Evolutionary conservation across 2,797 vertebrate genomes (phyloP).

Genomic region (Adrianichthys oophorus): DNA sequence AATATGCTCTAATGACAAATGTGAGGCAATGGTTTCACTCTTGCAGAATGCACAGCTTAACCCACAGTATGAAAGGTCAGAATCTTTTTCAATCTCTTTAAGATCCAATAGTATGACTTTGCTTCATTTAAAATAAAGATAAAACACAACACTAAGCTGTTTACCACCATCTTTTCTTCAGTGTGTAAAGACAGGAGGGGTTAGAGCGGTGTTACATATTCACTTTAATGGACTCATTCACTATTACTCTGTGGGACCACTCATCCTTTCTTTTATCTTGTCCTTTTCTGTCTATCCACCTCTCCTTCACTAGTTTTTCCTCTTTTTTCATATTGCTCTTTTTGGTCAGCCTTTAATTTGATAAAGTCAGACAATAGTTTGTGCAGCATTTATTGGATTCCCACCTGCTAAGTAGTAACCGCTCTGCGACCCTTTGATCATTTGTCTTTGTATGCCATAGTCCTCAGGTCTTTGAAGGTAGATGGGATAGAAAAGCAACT

Average conservation of each 20-base stretch:
- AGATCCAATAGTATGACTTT: too few relatives aligned
- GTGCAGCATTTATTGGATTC: conserved; percentile 62
- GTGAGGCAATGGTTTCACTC: too few relatives aligned
- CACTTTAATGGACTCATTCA: conserved; percentile 42
- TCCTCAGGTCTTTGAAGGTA: conserved; percentile 72
- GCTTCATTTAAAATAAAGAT: too few relatives aligned
- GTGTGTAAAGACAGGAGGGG: too few relatives aligned
- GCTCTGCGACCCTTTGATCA: conserved; percentile 69
- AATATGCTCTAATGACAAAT: too few relatives aligned
- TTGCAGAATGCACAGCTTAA: too few relatives aligned
- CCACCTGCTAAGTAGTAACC: conserved; percentile 71
- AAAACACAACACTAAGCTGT: too few relatives aligned
- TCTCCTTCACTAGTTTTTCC: conserved; percentile 5
- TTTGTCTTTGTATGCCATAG: conserved; percentile 54
- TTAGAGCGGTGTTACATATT: neutral
- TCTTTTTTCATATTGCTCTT: conserved; percentile 12
- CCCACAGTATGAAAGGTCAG: too few relatives aligned
- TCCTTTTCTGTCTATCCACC: conserved; percentile 22
- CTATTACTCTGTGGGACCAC: conserved; percentile 31
- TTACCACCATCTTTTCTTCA: too few relatives aligned
- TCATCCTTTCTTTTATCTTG: conserved; percentile 43
- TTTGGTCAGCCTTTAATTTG: conserved; percentile 55
- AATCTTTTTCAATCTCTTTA: too few relatives aligned
- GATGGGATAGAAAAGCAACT: conserved; percentile 61
- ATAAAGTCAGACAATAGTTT: conserved; percentile 59